A percentile compares a stretch with the other conserved stretches of the same genome.
These are phyloP conservation scores for Rhabdomys dilectus DNA, from an alignment of 2,113 vertebrate genomes.

Conservation along the genomic window DNA sequence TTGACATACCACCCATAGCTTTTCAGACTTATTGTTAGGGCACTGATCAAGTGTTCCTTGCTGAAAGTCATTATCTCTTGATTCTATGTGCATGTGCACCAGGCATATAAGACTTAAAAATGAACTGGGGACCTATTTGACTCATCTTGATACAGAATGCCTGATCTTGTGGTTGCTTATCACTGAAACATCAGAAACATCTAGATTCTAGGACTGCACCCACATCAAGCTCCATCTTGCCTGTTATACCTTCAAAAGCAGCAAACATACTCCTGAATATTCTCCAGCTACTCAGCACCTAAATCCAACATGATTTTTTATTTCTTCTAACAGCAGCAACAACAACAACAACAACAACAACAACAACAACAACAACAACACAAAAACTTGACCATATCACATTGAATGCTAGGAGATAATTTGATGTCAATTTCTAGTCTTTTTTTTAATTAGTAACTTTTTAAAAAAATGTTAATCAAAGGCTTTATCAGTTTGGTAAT, in stretches of 20 bases:
- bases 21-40: background rate
- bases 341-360: background rate
- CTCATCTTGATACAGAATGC: background rate
- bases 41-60: background rate
- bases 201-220: background rate
- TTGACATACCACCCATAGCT: background rate
- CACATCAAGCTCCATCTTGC: background rate
- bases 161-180: background rate
- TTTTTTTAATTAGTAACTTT: too few relatives aligned
- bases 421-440: constrained; percentile 8
- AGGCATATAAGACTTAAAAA: background rate
- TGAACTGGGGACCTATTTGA: background rate
- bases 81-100: background rate
- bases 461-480: too few relatives aligned
- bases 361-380: background rate
- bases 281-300: background rate
- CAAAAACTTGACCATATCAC: background rate
- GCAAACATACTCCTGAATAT: background rate
- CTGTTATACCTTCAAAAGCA: background rate
- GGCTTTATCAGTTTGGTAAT: too few relatives aligned
- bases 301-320: background rate
- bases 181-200: background rate
- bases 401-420: background rate
- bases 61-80: background rate
- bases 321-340: background rate